Conservation (phyloP, 2,797 vertebrate species). For the Typhlichthys subterraneus region DNA sequence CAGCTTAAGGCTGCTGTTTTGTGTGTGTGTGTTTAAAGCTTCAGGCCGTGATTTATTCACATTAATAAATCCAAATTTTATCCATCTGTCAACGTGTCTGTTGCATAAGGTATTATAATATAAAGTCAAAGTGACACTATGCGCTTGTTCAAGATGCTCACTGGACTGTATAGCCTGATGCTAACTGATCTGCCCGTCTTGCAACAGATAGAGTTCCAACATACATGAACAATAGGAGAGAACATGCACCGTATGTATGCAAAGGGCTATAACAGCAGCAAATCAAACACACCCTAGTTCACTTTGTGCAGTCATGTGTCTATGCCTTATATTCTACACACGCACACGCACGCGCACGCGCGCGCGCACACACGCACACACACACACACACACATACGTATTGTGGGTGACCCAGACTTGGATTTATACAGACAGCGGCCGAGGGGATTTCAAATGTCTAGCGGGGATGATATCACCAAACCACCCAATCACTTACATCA, state of each 20-base stretch:
- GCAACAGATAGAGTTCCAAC: too few species aligned
- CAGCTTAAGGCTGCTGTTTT: neutral
- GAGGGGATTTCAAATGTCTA: constrained; percentile 69
- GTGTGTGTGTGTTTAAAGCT: neutral
- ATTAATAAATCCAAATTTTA: too few species aligned
- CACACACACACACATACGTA: constrained; percentile 49
- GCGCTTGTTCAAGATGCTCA: too few species aligned
- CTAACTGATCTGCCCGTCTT: too few species aligned
- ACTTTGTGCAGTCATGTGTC: constrained; percentile 41
- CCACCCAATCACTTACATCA: constrained; percentile 80
- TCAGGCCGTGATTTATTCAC: neutral
- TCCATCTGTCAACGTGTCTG: too few species aligned
- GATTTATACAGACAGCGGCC: constrained; percentile 65
- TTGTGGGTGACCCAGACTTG: constrained; percentile 60
- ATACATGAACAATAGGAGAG: constrained; percentile 35
- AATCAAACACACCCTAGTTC: constrained; percentile 36
- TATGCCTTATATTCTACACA: constrained; percentile 37
- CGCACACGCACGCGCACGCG: constrained; percentile 20
- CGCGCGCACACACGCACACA: constrained; percentile 40
- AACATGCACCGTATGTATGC: constrained; percentile 4
- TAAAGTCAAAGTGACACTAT: neutral
- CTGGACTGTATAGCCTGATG: too few species aligned
- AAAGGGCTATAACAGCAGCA: too few species aligned
- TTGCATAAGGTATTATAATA: neutral
- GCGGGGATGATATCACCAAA: constrained; percentile 78